Evolutionary conservation across 1,140 invertebrate genomes (phyloP).

Genomic region (Helicoverpa zea): DNA sequence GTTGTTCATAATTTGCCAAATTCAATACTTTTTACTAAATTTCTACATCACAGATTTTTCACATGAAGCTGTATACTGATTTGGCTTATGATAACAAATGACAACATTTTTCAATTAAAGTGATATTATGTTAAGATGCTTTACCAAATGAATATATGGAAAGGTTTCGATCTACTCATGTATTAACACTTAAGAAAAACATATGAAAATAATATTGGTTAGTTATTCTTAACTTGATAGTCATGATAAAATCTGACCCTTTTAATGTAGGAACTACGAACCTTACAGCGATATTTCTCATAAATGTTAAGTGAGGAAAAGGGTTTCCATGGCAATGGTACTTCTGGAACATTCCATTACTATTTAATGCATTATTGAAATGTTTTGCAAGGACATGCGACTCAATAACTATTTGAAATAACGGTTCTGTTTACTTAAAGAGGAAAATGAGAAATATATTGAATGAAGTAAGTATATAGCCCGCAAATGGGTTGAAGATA

Average conservation of each 20-base stretch:
- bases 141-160: too few species aligned
- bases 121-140: too few species aligned
- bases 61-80: too few species aligned
- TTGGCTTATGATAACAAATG: too few species aligned
- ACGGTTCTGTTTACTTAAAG: constrained; percentile 13
- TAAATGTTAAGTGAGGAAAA: constrained; percentile 40
- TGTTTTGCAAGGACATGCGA: constrained; percentile 9
- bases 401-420: constrained; percentile 16
- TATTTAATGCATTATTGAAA: constrained; percentile 47
- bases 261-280: not conserved
- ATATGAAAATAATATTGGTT: too few species aligned
- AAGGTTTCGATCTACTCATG: too few species aligned
- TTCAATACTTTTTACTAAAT: too few species aligned
- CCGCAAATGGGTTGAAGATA: too few species aligned
- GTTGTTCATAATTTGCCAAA: too few species aligned
- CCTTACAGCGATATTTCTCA: not conserved
- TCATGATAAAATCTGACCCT: not conserved
- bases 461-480: not conserved
- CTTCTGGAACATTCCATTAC: constrained; percentile 15
- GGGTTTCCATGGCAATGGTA: constrained; percentile 16
- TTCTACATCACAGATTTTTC: too few species aligned
- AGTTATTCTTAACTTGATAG: not conserved
- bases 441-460: not conserved
- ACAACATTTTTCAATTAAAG: too few species aligned
- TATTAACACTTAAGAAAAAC: too few species aligned